Evolutionary conservation across 2,797 vertebrate species (phyloP).

Genomic region (Fistularia commersonii): DNA sequence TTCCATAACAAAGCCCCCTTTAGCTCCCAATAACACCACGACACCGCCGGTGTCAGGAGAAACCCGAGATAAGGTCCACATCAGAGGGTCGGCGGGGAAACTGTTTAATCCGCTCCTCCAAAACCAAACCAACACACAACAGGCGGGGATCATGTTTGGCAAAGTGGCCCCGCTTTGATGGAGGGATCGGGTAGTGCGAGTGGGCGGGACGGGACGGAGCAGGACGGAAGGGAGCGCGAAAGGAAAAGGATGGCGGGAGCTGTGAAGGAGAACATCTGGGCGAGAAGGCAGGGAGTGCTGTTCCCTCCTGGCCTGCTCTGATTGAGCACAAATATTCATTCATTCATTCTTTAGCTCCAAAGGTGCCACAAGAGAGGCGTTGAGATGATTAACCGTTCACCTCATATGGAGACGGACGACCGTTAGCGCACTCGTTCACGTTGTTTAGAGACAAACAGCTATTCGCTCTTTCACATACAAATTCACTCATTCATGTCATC

Average conservation of each 20-base stretch:
- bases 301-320: no score
- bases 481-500: no score
- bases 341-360: no score
- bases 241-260: conserved; percentile 13
- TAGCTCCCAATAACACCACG: conserved; percentile 69
- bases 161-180: conserved; percentile 71
- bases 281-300: no score
- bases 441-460: no score
- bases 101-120: conserved; percentile 66
- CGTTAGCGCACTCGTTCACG: no score
- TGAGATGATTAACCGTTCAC: no score
- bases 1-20: conserved; percentile 69
- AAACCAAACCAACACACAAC: conserved; percentile 71
- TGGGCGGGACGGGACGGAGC: conserved; percentile 31
- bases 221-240: conserved; percentile 38
- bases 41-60: conserved; percentile 57
- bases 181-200: conserved; percentile 62
- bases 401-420: no score
- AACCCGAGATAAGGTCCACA: conserved; percentile 74
- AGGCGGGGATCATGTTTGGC: conserved; percentile 70
- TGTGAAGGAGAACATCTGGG: conserved; percentile 8
- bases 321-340: no score
- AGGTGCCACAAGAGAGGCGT: no score
- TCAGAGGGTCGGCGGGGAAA: conserved; percentile 69
- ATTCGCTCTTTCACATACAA: no score